A percentile compares a stretch with the other conserved stretches of the same genome.
Evolutionary conservation across 2,888 invertebrate species (phyloP).

Genomic region (Nineta flava): DNA sequence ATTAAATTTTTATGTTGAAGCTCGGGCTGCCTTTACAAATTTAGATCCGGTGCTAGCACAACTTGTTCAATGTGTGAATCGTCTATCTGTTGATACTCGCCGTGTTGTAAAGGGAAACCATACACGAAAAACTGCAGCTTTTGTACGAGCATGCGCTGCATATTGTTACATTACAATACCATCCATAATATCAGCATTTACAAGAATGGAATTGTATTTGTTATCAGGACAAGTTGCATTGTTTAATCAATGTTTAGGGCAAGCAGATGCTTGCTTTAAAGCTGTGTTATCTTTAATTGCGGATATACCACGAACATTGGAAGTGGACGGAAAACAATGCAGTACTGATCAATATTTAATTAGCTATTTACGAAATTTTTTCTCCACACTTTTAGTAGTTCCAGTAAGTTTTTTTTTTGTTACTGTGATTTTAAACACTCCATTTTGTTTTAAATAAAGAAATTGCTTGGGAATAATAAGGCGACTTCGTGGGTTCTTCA

Average conservation of each 20-base stretch:
- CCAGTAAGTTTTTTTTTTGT: constrained; percentile 41
- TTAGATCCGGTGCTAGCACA: constrained; percentile 74
- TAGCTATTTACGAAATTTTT: constrained; percentile 57
- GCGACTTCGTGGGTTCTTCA: no score
- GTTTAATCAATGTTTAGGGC: constrained; percentile 78
- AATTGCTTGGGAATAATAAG: no score
- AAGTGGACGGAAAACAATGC: constrained; percentile 57
- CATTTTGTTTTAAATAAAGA: no score
- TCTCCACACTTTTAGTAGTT: constrained; percentile 66
- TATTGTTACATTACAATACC: constrained; percentile 94
- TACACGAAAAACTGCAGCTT: constrained; percentile 64
- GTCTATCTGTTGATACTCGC: constrained; percentile 51
- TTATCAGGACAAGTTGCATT: constrained; percentile 79
- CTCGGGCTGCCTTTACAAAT: constrained; percentile 78
- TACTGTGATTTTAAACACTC: no score
- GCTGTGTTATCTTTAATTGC: constrained; percentile 67
- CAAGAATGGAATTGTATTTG: constrained; percentile 70
- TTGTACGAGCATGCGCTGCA: constrained; percentile 87
- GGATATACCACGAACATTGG: constrained; percentile 46
- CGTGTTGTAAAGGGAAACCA: constrained; percentile 57
- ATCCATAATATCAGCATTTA: constrained; percentile 69
- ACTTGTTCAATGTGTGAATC: constrained; percentile 76
- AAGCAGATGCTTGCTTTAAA: constrained; percentile 91
- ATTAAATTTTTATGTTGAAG: constrained; percentile 85
- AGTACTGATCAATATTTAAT: constrained; percentile 56